Evolutionary conservation across 2,113 vertebrate species (phyloP).

Genomic region (Rissa tridactyla): DNA sequence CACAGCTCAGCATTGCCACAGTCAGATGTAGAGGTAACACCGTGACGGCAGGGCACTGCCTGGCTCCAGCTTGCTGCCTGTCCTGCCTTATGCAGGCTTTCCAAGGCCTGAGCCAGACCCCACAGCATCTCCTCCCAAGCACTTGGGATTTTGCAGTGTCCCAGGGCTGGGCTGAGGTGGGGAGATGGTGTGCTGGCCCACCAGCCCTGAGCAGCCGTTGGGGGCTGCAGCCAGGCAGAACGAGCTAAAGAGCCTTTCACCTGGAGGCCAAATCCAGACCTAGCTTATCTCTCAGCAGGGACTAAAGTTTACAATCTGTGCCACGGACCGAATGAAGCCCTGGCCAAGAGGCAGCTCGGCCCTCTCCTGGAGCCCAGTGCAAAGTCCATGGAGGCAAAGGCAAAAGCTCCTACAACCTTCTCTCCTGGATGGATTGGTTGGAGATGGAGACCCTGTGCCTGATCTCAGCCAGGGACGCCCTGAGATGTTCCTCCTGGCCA

Average conservation of each 20-base stretch:
- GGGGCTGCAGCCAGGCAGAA: background rate
- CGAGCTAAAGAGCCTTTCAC: background rate
- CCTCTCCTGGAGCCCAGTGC: background rate
- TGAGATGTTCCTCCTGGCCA: background rate
- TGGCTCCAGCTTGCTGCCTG: background rate
- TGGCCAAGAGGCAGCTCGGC: background rate
- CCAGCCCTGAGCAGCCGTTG: background rate
- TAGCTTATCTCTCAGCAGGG: background rate
- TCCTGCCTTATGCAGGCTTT: background rate
- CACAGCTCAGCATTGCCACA: background rate
- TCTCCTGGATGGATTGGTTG: background rate
- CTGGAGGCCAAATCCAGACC: background rate
- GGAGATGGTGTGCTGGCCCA: background rate
- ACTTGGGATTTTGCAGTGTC: background rate
- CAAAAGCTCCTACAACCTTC: background rate
- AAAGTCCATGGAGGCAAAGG: background rate
- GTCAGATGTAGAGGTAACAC: background rate
- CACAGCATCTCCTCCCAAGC: background rate
- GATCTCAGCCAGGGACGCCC: background rate
- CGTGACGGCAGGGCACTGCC: background rate
- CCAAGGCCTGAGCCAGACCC: background rate
- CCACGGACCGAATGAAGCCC: background rate
- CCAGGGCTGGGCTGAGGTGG: background rate
- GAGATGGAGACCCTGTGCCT: background rate
- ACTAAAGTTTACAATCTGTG: constrained; percentile 40